Conservation (phyloP, 2,888 invertebrate genomes). For the Perithous albicinctus region DNA sequence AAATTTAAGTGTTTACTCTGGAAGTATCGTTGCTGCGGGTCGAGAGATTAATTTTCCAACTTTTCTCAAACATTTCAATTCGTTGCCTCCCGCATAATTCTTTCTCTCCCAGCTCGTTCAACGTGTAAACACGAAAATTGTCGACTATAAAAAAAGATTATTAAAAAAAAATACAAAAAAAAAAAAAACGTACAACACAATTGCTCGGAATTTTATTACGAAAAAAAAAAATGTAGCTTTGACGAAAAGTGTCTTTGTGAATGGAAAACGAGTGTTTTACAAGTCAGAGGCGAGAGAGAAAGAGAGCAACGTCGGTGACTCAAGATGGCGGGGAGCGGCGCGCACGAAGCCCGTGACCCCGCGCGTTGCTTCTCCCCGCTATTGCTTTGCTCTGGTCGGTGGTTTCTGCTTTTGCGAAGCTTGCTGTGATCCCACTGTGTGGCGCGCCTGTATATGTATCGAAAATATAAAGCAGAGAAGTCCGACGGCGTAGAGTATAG, state of each 20-base stretch:
- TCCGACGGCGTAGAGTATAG: not conserved
- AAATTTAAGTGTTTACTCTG: too few species aligned
- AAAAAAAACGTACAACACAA: not conserved
- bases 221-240: not conserved
- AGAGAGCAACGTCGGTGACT: constrained; percentile 40
- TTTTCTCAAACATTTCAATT: not conserved
- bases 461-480: constrained; percentile 38
- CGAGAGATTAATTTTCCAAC: too few species aligned
- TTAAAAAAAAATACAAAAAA: not conserved
- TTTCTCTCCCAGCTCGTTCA: not conserved
- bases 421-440: constrained; percentile 35
- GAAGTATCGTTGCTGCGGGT: not conserved
- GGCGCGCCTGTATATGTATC: constrained; percentile 22
- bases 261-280: constrained; percentile 35
- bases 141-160: too few species aligned
- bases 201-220: too few species aligned
- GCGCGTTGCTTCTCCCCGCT: constrained; percentile 47
- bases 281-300: constrained; percentile 39
- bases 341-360: constrained; percentile 68
- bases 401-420: constrained; percentile 59
- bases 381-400: constrained; percentile 9
- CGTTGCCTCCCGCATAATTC: constrained; percentile 36
- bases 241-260: constrained; percentile 21
- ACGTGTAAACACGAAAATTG: not conserved
- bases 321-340: constrained; percentile 66